Evolutionary conservation across 1,140 invertebrate species (phyloP), one percentile per base, ranked within the genome.

Genomic region (Drosophila baimaii): DNA sequence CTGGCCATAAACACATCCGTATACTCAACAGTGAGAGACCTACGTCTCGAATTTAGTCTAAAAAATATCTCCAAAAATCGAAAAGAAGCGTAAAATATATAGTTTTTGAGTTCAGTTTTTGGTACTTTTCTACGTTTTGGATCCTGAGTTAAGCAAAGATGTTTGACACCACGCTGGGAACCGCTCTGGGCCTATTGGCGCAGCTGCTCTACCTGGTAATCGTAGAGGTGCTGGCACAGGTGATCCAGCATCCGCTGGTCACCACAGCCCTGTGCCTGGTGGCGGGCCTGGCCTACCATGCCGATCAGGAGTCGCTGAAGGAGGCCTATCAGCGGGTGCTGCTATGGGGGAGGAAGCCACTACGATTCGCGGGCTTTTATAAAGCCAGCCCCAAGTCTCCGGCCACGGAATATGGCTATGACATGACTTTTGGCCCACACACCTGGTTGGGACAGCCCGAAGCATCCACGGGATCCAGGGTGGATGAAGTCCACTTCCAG

Each of bases 341-440:
- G 2, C 1, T 47, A 1, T 56, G 29, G 47, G 7, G 44, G 6
- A 52, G 23, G 19, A 13, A 27, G 17, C 46, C 46, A 8, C 12
- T 33, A 3, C 35, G 17, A 21, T 35, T 35, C 3, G 10, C 35
- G 0, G n/a, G 15, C 9, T 21, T 21, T 2, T 39, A 21, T 5
- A 19, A 15, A 6, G 17, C 17, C 13, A 8, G 9, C n/a, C 33
- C 27, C 0, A 37, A 49, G 3, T 27, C 5, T 21, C 21, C 43
- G 8, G 12, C 5, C 19, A 9, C 10, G 5, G 10, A 13, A 7
- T 80, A 62, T 66, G 72, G 64, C 8, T 79, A 75, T 25, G 69
- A 56, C 12, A 47, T 77, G 43, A 1, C 19, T 3, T 37, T 86
- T 21, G 92, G 93, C 10, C 92, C 92, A 8, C 91, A 92, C 52